Evolutionary conservation across 2,888 invertebrate genomes (phyloP).

Genomic region (Dione juno): DNA sequence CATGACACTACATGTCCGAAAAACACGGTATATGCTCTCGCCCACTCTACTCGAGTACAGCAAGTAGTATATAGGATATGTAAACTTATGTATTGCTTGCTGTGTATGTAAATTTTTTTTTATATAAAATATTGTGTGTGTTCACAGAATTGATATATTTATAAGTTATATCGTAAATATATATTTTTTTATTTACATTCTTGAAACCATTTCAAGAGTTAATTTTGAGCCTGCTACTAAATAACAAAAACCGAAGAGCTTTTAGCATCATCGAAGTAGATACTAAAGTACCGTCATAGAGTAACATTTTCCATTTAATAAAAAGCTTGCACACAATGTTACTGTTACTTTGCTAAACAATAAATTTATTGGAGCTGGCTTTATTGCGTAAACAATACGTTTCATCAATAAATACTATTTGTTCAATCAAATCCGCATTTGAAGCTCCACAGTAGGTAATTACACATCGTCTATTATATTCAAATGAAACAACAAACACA

Average conservation of each 20-base stretch:
- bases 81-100: no score
- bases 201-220: not conserved
- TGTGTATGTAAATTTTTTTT: no score
- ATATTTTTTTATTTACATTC: not conserved
- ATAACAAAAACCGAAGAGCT: not conserved
- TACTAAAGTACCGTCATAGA: not conserved
- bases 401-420: conserved; percentile 1
- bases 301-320: conserved; percentile 5
- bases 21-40: no score
- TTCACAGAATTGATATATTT: no score
- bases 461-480: conserved; percentile 12
- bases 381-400: conserved; percentile 13
- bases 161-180: not conserved
- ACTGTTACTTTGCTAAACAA: conserved; percentile 4
- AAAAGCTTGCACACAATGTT: not conserved
- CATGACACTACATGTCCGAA: no score
- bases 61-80: no score
- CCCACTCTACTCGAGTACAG: no score
- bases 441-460: not conserved
- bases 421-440: not conserved
- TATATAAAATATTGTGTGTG: no score
- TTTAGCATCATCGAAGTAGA: not conserved
- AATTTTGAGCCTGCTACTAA: not conserved
- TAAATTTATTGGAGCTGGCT: conserved; percentile 1
- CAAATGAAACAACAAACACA: not conserved